phyloP scores from a whole-genome alignment of 2,888 invertebrate species.

The Drosophila seclusa region DNA sequence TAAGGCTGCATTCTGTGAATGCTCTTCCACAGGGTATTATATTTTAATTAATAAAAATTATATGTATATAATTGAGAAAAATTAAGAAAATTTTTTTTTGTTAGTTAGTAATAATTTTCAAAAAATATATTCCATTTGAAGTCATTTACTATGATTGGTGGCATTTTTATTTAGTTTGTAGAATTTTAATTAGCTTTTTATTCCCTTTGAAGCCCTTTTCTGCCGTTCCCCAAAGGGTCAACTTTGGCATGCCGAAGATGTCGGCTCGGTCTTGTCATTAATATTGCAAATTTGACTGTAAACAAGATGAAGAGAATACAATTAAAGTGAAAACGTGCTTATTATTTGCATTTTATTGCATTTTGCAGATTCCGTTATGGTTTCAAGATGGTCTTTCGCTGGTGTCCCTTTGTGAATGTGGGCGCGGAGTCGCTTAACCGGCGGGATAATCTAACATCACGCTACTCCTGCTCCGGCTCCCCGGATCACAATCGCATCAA shows the following conservation, averaged over 20 bases:
- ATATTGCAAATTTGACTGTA: slow-evolving; percentile 14
- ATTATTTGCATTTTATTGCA: slow-evolving; percentile 18
- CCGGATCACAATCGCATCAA: slow-evolving; percentile 90
- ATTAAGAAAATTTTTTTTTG: too few relatives aligned
- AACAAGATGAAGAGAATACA: neutral
- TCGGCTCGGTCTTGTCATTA: slow-evolving; percentile 1
- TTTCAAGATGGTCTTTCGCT: slow-evolving; percentile 96
- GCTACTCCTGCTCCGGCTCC: slow-evolving; percentile 92
- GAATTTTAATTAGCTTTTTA: neutral
- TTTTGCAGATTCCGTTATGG: slow-evolving; percentile 93
- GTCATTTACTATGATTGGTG: neutral
- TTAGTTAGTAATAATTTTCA: neutral
- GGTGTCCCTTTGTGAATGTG: slow-evolving; percentile 91
- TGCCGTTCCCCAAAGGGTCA: neutral
- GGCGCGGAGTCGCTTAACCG: slow-evolving; percentile 89
- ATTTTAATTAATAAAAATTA: neutral
- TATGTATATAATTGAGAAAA: neutral
- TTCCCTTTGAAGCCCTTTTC: neutral
- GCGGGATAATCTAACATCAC: slow-evolving; percentile 91
- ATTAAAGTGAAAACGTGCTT: slow-evolving; percentile 4
- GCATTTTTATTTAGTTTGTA: neutral
- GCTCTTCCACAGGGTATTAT: neutral
- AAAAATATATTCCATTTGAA: neutral
- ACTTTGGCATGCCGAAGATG: neutral
- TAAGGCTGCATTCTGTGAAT: neutral